Percentiles rank a stretch among this genome's conserved stretches.
These are phyloP conservation scores for Acrobasis consociella DNA, from an alignment of 2,888 invertebrate genomes.

Conservation along the genomic window DNA sequence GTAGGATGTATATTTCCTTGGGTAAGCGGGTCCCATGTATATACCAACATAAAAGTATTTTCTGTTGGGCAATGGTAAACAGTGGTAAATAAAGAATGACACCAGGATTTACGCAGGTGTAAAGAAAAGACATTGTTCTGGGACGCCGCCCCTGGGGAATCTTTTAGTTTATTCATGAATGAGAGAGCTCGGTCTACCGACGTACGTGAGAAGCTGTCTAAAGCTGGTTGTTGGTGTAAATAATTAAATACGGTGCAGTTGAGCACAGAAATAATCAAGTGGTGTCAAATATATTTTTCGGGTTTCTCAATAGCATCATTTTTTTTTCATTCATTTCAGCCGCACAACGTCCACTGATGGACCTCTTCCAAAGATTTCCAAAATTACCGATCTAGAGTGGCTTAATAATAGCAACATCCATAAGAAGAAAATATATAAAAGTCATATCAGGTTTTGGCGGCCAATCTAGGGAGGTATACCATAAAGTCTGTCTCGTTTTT, in stretches of 20 bases:
- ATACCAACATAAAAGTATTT: not conserved
- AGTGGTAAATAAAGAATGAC: conserved; percentile 47
- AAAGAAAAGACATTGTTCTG: conserved; percentile 58
- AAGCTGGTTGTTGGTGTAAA: conserved; percentile 35
- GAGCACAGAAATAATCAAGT: conserved; percentile 31
- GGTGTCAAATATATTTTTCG: conserved; percentile 17
- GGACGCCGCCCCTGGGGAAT: conserved; percentile 42
- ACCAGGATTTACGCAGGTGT: conserved; percentile 53
- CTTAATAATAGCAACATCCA: too few species aligned
- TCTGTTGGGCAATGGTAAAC: conserved; percentile 43
- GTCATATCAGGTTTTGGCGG: too few species aligned
- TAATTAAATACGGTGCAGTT: conserved; percentile 35
- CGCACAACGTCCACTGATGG: too few species aligned
- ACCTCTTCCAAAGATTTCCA: too few species aligned
- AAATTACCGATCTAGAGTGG: too few species aligned
- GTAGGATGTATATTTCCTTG: not conserved
- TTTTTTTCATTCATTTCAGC: too few species aligned
- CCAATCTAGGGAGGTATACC: too few species aligned
- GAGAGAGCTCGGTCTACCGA: conserved; percentile 39
- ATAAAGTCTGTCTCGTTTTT: too few species aligned
- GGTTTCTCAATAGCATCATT: too few species aligned
- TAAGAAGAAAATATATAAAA: too few species aligned
- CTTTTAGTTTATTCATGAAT: conserved; percentile 58
- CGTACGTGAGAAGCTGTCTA: conserved; percentile 42
- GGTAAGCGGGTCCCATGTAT: not conserved